Evolutionary conservation across 2,888 invertebrate genomes (phyloP).

Genomic region (Patella caerulea): DNA sequence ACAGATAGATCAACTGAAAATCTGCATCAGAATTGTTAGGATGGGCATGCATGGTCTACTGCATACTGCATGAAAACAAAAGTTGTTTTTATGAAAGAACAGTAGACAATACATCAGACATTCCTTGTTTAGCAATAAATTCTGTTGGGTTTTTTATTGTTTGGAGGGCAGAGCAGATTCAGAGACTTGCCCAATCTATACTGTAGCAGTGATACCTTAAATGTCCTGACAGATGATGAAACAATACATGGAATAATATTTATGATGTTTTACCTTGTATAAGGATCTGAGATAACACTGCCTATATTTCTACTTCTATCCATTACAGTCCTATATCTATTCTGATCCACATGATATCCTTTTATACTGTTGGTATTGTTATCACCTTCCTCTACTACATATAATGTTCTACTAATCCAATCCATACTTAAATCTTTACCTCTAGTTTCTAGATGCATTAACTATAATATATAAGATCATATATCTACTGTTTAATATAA

Average conservation of each 20-base stretch:
- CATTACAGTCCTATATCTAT: conserved; percentile 46
- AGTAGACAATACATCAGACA: too few species aligned
- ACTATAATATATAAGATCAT: conserved; percentile 36
- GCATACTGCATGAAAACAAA: too few species aligned
- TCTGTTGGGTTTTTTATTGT: not conserved
- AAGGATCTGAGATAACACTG: conserved; percentile 83
- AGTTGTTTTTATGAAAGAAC: too few species aligned
- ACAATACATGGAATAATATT: not conserved
- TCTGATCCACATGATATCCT: conserved; percentile 62
- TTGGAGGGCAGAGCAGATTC: not conserved
- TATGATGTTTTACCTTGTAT: conserved; percentile 76
- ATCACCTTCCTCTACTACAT: conserved; percentile 81
- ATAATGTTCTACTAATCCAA: conserved; percentile 88
- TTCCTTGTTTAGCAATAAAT: not conserved
- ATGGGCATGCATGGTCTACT: too few species aligned
- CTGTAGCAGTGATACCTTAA: not conserved
- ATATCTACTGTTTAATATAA: too few species aligned
- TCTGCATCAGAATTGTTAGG: too few species aligned
- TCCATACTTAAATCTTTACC: conserved; percentile 83
- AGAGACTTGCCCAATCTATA: not conserved
- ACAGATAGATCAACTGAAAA: too few species aligned
- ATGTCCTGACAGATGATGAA: not conserved
- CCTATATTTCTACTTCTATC: conserved; percentile 74
- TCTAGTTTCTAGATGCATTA: conserved; percentile 64
- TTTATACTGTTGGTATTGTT: conserved; percentile 70